Evolutionary conservation across 2,797 vertebrate species (phyloP), one percentile per base, ranked within the genome.

Genomic region (Clamator glandarius): DNA sequence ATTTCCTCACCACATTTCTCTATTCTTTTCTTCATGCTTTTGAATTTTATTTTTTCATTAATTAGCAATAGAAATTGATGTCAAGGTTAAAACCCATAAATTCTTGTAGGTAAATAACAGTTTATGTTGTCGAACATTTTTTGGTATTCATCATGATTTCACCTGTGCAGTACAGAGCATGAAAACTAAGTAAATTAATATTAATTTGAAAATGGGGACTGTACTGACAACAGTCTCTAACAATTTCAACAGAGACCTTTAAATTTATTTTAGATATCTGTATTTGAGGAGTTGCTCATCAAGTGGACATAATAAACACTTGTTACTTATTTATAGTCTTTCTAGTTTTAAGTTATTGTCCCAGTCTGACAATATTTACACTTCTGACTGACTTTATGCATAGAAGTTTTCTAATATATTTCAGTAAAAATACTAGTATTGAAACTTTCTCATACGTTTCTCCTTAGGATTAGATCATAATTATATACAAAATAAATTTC

Each of bases 201-300:
- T 86, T 92, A 78, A 92, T 90, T 96, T 90, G 82, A 90, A 91
- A 81, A 80, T 93, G 68, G 75, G 80, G 66, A 92, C 21, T 86
- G 83, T 95, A 96, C 89, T 90, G 87, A 96, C 9, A 67, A 13
- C 81, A 96, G 87, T 84, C 33, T 35, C 70, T 91, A 96, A 90
- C 74, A 92, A 87, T 82, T 94, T 91, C 82, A 76, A 51, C 81
- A 87, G 42, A 81, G n/a, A 92, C 8, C 86, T 48, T 74, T 74
- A 10, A 58, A 23, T 31, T 42, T 50, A 57, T 76, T 90, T 61
- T 73, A 50, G 29, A 12, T 55, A 36, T 57, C 15, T 21, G 8
- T 44, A 57, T 62, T 79, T 54, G 18, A 61, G 31, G 26, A 64
- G 28, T 35, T 39, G 35, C 29, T 59, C 2, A 1, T 67, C 19